A percentile compares a stretch with the other conserved stretches of the same genome.
phyloP scores from a whole-genome alignment of 2,888 invertebrate genomes.

The Campaea margaritaria region DNA sequence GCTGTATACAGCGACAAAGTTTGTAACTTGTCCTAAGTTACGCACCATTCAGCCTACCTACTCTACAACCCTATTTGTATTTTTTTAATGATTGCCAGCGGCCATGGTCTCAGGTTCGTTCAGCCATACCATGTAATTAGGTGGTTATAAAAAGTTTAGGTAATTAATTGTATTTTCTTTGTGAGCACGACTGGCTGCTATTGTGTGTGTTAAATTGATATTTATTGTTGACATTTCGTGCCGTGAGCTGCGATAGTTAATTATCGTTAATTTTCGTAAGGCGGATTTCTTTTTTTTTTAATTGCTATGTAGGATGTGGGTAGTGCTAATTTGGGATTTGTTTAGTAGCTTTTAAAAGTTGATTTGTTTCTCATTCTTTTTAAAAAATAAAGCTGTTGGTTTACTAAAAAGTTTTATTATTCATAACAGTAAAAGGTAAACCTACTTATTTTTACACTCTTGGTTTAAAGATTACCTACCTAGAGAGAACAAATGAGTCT shows the following conservation, averaged over 20 bases:
- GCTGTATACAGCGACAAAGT: constrained; percentile 7
- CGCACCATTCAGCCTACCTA: constrained; percentile 2
- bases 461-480: too few species aligned
- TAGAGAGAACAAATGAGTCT: too few species aligned
- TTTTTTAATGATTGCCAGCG: constrained; percentile 59
- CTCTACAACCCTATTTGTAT: constrained; percentile 46
- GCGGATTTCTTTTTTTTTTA: constrained; percentile 20
- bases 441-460: too few species aligned
- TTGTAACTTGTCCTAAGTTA: too few species aligned
- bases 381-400: too few species aligned
- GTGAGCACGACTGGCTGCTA: constrained; percentile 51
- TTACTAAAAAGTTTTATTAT: too few species aligned
- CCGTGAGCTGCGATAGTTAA: constrained; percentile 62
- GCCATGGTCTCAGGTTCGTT: constrained; percentile 50
- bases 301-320: constrained; percentile 10
- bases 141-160: constrained; percentile 73
- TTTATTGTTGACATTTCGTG: constrained; percentile 78
- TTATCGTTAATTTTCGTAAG: constrained; percentile 42
- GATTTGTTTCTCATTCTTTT: too few species aligned
- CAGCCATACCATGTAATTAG: constrained; percentile 77
- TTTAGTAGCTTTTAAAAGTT: background rate
- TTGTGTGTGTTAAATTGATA: constrained; percentile 73
- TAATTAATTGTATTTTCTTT: constrained; percentile 76
- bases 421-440: too few species aligned
- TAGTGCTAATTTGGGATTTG: background rate